Conservation (phyloP, 2,797 vertebrate species). For the Melanotaenia trifasciata region DNA sequence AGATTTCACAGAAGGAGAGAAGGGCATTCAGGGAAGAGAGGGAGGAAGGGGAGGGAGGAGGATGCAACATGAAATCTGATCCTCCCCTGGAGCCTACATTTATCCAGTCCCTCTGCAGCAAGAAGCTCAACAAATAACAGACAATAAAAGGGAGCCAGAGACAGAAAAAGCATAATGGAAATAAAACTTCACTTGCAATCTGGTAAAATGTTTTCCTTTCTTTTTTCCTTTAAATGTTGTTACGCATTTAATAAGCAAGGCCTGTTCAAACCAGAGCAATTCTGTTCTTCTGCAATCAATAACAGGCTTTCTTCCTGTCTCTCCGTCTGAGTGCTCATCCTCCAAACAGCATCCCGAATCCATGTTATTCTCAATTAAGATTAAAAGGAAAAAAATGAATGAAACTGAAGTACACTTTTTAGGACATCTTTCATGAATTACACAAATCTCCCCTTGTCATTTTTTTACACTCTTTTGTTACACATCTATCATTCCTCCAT, state of each 20-base stretch:
- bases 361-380: not conserved
- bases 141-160: constrained; percentile 49
- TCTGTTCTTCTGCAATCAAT: constrained; percentile 4
- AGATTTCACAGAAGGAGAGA: constrained; percentile 64
- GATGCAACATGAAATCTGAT: constrained; percentile 71
- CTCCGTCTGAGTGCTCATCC: constrained; percentile 29
- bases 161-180: constrained; percentile 17
- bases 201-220: constrained; percentile 14
- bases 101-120: constrained; percentile 56
- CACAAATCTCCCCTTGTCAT: not conserved
- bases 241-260: constrained; percentile 40
- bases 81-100: constrained; percentile 55
- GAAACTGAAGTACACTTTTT: not conserved
- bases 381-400: not conserved
- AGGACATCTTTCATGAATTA: not conserved
- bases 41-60: constrained; percentile 35
- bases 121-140: constrained; percentile 62
- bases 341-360: constrained; percentile 9
- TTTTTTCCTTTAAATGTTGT: not conserved
- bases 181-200: constrained; percentile 35
- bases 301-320: constrained; percentile 9
- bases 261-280: constrained; percentile 21
- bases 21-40: constrained; percentile 61
- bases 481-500: not conserved
- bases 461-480: not conserved